phyloP scores from a whole-genome alignment of 2,888 invertebrate genomes.

The Acrobasis suavella region DNA sequence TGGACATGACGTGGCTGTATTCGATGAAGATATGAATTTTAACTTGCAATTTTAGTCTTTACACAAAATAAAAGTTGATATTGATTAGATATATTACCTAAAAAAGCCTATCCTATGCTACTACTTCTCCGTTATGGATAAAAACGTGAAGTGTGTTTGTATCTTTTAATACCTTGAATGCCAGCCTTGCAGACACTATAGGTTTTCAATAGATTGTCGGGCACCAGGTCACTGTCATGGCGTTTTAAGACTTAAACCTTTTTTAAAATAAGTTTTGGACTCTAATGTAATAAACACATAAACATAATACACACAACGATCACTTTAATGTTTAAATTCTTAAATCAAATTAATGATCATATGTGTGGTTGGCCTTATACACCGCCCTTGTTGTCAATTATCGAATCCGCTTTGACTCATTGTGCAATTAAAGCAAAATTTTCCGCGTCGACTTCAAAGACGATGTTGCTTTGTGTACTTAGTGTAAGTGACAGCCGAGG shows the following conservation, averaged over 20 bases:
- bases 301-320: neutral
- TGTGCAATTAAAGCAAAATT: constrained; percentile 21
- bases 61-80: neutral
- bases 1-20: neutral
- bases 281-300: no score
- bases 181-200: no score
- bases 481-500: constrained; percentile 22
- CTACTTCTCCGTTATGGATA: no score
- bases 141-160: no score
- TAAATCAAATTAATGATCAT: neutral
- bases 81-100: no score
- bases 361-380: neutral
- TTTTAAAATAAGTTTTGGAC: no score
- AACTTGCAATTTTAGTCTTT: neutral
- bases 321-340: neutral
- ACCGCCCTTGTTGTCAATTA: constrained; percentile 22
- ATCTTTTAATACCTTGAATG: no score
- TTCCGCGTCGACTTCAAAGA: constrained; percentile 18
- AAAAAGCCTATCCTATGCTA: no score
- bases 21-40: neutral
- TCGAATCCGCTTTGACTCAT: constrained; percentile 12
- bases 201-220: no score
- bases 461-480: constrained; percentile 19
- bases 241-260: no score
- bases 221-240: no score